phyloP scores from a whole-genome alignment of 2,888 invertebrate species.

The Fissipunctia ypsillon region DNA sequence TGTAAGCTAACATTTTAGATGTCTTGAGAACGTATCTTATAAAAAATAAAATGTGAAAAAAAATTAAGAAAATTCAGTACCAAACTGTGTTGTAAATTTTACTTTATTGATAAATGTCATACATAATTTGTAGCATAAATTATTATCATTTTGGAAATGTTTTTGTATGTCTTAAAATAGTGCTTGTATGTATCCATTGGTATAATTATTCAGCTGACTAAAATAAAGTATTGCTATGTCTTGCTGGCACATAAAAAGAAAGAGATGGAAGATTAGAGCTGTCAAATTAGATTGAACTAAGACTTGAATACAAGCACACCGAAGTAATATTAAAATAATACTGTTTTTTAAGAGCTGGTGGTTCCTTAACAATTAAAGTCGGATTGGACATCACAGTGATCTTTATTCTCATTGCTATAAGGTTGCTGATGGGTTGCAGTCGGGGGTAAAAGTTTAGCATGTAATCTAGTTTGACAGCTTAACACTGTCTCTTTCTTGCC shows the following conservation, averaged over 20 bases:
- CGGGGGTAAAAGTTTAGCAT: background rate
- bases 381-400: too few species aligned
- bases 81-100: constrained; percentile 5
- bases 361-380: too few species aligned
- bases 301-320: too few species aligned
- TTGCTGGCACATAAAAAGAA: background rate
- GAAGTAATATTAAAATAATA: too few species aligned
- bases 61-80: constrained; percentile 31
- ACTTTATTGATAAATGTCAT: constrained; percentile 20
- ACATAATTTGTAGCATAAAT: constrained; percentile 43
- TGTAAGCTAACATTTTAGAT: background rate
- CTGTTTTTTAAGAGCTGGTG: too few species aligned
- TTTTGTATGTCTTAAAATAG: constrained; percentile 23
- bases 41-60: background rate
- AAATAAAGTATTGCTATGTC: constrained; percentile 19
- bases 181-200: background rate
- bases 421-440: too few species aligned
- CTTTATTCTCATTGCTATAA: too few species aligned
- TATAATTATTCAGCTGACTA: background rate
- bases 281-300: background rate
- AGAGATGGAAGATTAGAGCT: background rate
- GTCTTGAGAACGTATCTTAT: background rate
- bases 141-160: constrained; percentile 29
- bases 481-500: background rate
- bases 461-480: constrained; percentile 6